phyloP scores from a whole-genome alignment of 2,888 invertebrate genomes.

The Lobophora halterata region DNA sequence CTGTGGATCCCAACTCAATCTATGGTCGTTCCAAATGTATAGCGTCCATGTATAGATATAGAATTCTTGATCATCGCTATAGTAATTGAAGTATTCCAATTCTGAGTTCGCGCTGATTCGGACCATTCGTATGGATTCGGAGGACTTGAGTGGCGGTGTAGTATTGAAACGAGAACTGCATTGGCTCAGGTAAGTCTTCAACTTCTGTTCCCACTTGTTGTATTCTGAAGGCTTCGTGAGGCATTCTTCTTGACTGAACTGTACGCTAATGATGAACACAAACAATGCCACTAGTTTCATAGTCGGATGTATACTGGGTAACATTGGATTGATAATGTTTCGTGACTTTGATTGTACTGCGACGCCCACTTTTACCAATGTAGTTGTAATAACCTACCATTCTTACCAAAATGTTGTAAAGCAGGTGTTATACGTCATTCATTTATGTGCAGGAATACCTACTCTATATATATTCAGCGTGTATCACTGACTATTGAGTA shows the following conservation, averaged over 20 bases:
- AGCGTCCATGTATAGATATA: neutral
- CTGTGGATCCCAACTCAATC: slow-evolving; percentile 7
- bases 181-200: neutral
- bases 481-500: too few species aligned
- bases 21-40: slow-evolving; percentile 2
- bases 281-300: slow-evolving; percentile 3
- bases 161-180: neutral
- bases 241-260: slow-evolving; percentile 1
- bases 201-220: slow-evolving; percentile 3
- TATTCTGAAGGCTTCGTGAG: neutral
- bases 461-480: too few species aligned
- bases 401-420: too few species aligned
- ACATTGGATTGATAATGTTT: neutral
- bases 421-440: too few species aligned
- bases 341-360: neutral
- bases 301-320: slow-evolving; percentile 1
- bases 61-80: slow-evolving; percentile 1
- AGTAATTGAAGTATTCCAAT: slow-evolving; percentile 3
- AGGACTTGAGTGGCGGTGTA: neutral
- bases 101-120: neutral
- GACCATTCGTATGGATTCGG: slow-evolving; percentile 2
- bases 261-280: neutral
- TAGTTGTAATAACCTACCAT: too few species aligned
- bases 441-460: too few species aligned
- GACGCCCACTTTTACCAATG: slow-evolving; percentile 6